These are phyloP conservation scores for Drosophila erecta DNA, from an alignment of 1,140 invertebrate species.

Conservation along the genomic window DNA sequence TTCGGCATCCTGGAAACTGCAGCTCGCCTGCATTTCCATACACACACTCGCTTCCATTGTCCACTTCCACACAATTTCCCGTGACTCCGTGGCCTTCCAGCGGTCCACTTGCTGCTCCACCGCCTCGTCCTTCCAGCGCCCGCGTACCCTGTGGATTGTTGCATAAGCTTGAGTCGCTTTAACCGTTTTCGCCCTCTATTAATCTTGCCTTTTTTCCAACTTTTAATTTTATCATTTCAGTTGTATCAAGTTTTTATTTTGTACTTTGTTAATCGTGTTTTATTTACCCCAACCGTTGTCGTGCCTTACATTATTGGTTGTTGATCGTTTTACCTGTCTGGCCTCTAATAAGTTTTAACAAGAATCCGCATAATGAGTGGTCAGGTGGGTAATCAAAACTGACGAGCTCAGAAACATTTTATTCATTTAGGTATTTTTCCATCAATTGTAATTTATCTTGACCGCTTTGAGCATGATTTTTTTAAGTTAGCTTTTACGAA, in stretches of 20 bases:
- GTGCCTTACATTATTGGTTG: slow-evolving; percentile 31
- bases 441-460: slow-evolving; percentile 17
- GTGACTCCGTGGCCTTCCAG: slow-evolving; percentile 56
- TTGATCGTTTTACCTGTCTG: slow-evolving; percentile 22
- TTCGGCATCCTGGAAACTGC: slow-evolving; percentile 61
- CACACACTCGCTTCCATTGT: slow-evolving; percentile 39
- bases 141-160: slow-evolving; percentile 72
- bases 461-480: slow-evolving; percentile 29
- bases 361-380: slow-evolving; percentile 56
- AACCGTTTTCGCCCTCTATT: slow-evolving; percentile 5
- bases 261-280: slow-evolving; percentile 30
- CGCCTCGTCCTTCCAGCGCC: slow-evolving; percentile 61
- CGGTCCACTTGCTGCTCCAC: slow-evolving; percentile 77
- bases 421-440: slow-evolving; percentile 31
- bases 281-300: slow-evolving; percentile 19
- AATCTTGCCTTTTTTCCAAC: slow-evolving; percentile 11
- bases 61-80: slow-evolving; percentile 46
- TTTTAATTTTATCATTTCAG: slow-evolving; percentile 44
- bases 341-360: slow-evolving; percentile 37
- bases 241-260: slow-evolving; percentile 34
- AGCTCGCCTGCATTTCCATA: slow-evolving; percentile 65
- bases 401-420: slow-evolving; percentile 27
- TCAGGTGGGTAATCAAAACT: slow-evolving; percentile 71
- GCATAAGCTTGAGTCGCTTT: slow-evolving; percentile 66
- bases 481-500: slow-evolving; percentile 12